Conservation (phyloP, 1,140 invertebrate species). For the Pogonomyrmex barbatus region DNA sequence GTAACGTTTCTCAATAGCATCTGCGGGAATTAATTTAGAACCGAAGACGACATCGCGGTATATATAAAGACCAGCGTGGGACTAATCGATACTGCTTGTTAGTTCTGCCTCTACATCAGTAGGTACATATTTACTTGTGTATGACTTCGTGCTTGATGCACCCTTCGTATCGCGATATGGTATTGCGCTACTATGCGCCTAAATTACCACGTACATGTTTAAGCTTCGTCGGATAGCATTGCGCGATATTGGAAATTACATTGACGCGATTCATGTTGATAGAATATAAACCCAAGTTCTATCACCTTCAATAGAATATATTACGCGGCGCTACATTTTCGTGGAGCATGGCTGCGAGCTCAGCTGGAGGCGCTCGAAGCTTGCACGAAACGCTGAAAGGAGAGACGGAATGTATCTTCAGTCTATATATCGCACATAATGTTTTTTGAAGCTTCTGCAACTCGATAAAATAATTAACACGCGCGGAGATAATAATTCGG, state of each 20-base stretch:
- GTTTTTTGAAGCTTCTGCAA: neutral
- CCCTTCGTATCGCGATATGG: constrained; percentile 38
- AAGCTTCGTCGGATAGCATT: constrained; percentile 53
- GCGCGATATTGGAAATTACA: constrained; percentile 64
- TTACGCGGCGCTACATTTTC: constrained; percentile 38
- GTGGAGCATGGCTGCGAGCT: neutral
- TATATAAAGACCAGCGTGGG: constrained; percentile 44
- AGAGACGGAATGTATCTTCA: neutral
- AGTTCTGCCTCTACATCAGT: constrained; percentile 61
- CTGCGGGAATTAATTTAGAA: constrained; percentile 44
- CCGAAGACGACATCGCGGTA: constrained; percentile 8
- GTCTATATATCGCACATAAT: neutral
- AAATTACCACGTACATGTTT: constrained; percentile 61
- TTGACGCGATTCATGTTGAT: constrained; percentile 60
- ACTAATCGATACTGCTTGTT: constrained; percentile 61
- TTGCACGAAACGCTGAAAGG: neutral
- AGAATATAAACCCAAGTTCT: constrained; percentile 56
- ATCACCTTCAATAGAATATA: constrained; percentile 42
- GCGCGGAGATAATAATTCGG: neutral
- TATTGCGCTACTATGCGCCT: constrained; percentile 38
- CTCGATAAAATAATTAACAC: neutral
- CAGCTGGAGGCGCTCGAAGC: neutral
- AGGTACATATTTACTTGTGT: constrained; percentile 63
- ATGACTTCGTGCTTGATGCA: constrained; percentile 61
- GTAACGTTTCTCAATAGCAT: neutral